Conservation (phyloP, 2,797 vertebrate species). For the Heterohyrax brucei region DNA sequence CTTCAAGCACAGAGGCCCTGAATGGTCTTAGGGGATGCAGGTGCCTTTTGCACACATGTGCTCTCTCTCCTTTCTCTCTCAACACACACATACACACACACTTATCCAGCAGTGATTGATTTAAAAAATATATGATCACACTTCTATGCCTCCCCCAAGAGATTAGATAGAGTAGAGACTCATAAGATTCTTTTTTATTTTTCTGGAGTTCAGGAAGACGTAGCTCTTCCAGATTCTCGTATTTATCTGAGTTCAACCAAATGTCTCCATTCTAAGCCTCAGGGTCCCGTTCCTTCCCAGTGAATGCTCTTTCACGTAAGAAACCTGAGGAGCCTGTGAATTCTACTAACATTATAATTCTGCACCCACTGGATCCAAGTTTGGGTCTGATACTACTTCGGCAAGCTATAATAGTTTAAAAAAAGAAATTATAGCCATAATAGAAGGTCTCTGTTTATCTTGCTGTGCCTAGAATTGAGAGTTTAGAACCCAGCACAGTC, state of each 20-base stretch:
- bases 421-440: conserved; percentile 17
- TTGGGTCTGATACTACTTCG: conserved; percentile 25
- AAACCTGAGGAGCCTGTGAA: conserved; percentile 1
- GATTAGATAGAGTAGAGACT: conserved; percentile 22
- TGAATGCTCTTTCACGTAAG: conserved; percentile 42
- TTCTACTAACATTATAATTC: conserved; percentile 54
- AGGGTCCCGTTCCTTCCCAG: conserved; percentile 3
- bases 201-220: conserved; percentile 20
- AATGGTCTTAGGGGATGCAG: neutral
- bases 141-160: neutral
- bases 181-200: conserved; percentile 21
- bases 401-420: neutral
- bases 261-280: conserved; percentile 37
- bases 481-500: conserved; percentile 1
- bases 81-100: neutral
- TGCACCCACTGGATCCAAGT: conserved; percentile 17
- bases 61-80: neutral
- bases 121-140: neutral
- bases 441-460: neutral
- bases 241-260: conserved; percentile 48
- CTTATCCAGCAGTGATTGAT: neutral
- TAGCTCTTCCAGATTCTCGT: conserved; percentile 44
- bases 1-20: conserved; percentile 56
- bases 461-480: neutral
- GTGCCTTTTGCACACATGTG: neutral